Conservation (phyloP, 2,888 invertebrate species). For the Drosophila robusta region DNA sequence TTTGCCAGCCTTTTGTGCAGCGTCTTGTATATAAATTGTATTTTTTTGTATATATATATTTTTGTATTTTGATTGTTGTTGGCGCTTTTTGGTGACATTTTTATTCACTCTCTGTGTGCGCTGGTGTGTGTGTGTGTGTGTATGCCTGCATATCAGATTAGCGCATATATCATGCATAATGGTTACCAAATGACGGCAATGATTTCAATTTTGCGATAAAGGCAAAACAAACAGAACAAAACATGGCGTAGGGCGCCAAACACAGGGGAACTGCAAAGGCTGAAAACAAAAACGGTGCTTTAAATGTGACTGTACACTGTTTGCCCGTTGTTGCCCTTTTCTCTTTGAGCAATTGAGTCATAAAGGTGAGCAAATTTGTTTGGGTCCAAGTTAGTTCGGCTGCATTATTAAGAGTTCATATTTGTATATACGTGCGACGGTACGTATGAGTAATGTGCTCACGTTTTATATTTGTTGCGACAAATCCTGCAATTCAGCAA, state of each 20-base stretch:
- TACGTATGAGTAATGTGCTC: slow-evolving; percentile 71
- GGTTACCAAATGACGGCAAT: slow-evolving; percentile 76
- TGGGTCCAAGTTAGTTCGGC: slow-evolving; percentile 18
- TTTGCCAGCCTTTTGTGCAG: slow-evolving; percentile 53
- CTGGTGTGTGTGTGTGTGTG: slow-evolving; percentile 24
- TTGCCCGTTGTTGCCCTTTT: not conserved
- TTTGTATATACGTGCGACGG: slow-evolving; percentile 22
- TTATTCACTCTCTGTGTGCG: slow-evolving; percentile 61
- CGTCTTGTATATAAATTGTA: slow-evolving; percentile 63
- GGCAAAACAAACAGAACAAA: slow-evolving; percentile 25
- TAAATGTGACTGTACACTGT: not conserved
- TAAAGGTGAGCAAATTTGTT: slow-evolving; percentile 38
- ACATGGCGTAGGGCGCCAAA: not conserved
- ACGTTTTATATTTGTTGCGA: slow-evolving; percentile 42
- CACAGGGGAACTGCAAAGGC: slow-evolving; percentile 4
- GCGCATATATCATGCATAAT: slow-evolving; percentile 77
- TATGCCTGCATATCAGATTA: slow-evolving; percentile 73
- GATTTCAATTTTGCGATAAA: slow-evolving; percentile 73
- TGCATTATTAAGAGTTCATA: slow-evolving; percentile 48
- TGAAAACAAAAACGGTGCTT: not conserved
- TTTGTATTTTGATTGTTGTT: slow-evolving; percentile 57
- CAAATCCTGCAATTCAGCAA: slow-evolving; percentile 48
- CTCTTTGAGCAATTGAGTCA: slow-evolving; percentile 42
- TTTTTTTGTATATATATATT: slow-evolving; percentile 17
- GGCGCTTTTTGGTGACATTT: slow-evolving; percentile 67